These are phyloP conservation scores for Sebastes schlegelii DNA, from an alignment of 2,113 vertebrate species.

Conservation along the genomic window DNA sequence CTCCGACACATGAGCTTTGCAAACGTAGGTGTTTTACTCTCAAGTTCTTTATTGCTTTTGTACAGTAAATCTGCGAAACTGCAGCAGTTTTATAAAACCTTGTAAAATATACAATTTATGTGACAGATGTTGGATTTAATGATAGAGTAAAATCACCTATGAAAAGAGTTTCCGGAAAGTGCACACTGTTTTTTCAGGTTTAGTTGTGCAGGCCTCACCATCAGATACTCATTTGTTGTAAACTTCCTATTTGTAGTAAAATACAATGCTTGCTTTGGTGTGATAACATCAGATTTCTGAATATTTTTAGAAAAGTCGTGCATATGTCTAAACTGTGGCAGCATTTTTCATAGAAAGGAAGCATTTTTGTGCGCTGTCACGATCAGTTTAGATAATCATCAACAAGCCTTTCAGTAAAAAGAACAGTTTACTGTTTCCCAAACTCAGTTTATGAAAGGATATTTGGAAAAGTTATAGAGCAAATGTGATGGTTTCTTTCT, in stretches of 20 bases:
- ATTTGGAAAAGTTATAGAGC: conserved; percentile 24
- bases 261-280: not conserved
- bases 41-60: conserved; percentile 43
- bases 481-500: conserved; percentile 41
- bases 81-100: conserved; percentile 30
- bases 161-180: conserved; percentile 2
- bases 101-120: conserved; percentile 34
- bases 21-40: conserved; percentile 35
- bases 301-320: not conserved
- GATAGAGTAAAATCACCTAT: not conserved
- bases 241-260: not conserved
- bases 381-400: conserved; percentile 27
- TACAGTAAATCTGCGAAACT: conserved; percentile 39
- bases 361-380: not conserved
- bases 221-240: not conserved
- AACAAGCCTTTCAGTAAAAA: not conserved
- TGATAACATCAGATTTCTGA: not conserved
- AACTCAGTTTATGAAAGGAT: conserved; percentile 40
- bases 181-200: not conserved
- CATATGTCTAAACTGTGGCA: not conserved
- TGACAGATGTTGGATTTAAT: conserved; percentile 38
- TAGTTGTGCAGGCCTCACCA: not conserved
- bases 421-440: conserved; percentile 46
- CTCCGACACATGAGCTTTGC: conserved; percentile 21
- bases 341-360: not conserved